These are phyloP conservation scores for Tenthredo amoena DNA, from an alignment of 2,888 invertebrate genomes.

Conservation along the genomic window DNA sequence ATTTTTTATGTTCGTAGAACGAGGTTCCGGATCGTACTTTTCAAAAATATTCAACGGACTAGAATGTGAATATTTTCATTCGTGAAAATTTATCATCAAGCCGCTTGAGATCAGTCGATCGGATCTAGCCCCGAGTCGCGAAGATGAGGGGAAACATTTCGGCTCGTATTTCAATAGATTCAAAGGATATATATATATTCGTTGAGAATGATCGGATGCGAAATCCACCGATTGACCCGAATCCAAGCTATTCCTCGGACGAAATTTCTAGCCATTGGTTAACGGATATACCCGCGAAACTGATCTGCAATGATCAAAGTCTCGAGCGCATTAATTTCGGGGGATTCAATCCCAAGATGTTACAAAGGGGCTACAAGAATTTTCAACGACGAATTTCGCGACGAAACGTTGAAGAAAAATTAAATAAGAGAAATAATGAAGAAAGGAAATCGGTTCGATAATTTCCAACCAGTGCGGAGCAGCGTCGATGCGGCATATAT, in stretches of 20 bases:
- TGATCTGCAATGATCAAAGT: constrained; percentile 12
- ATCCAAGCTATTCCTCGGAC: not conserved
- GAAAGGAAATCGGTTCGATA: not conserved
- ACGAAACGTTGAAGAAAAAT: not conserved
- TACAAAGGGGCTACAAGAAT: not conserved
- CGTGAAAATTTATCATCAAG: not conserved
- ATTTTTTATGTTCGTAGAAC: not conserved
- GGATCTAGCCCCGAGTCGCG: not conserved
- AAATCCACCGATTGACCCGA: not conserved
- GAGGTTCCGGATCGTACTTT: not conserved
- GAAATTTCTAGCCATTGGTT: not conserved
- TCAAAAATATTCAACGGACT: not conserved
- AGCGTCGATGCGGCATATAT: not conserved
- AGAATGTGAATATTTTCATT: not conserved
- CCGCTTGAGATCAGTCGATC: not conserved
- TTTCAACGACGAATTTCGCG: not conserved
- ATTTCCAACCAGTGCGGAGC: not conserved
- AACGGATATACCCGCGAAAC: not conserved
- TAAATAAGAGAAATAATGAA: not conserved
- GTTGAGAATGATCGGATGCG: not conserved
- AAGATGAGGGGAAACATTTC: not conserved
- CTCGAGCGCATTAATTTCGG: not conserved
- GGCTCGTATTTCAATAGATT: not conserved
- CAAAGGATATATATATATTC: not conserved
- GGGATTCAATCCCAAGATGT: not conserved